Percentiles rank a stretch among this genome's conserved stretches.
Evolutionary conservation across 2,888 invertebrate species (phyloP).

Genomic region (Sphaerophoria taeniata): DNA sequence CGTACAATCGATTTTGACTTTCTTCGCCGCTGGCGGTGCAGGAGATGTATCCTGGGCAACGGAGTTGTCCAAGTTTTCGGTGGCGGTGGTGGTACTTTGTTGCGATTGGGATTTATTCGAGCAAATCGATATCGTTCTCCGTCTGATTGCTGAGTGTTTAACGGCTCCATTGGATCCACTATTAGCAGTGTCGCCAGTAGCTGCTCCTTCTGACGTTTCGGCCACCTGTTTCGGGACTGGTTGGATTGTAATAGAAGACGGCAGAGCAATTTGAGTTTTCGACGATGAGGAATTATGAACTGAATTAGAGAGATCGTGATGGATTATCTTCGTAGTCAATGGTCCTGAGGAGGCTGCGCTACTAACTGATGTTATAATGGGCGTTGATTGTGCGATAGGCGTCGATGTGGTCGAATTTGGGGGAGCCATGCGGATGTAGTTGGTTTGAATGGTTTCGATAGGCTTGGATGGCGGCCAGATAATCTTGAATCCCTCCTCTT

Average conservation of each 20-base stretch:
- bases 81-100: slow-evolving; percentile 13
- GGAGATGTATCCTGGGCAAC: slow-evolving; percentile 76
- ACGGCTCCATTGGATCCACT: background rate
- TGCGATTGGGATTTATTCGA: slow-evolving; percentile 64
- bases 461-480: slow-evolving; percentile 65
- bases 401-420: slow-evolving; percentile 50
- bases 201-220: slow-evolving; percentile 10
- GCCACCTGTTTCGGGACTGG: slow-evolving; percentile 55
- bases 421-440: slow-evolving; percentile 72
- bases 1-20: slow-evolving; percentile 79
- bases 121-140: slow-evolving; percentile 60
- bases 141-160: slow-evolving; percentile 41
- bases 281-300: slow-evolving; percentile 40
- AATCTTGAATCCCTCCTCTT: slow-evolving; percentile 59
- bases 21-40: slow-evolving; percentile 74
- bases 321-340: slow-evolving; percentile 67
- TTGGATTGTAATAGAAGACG: slow-evolving; percentile 67
- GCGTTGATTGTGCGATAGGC: slow-evolving; percentile 33
- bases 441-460: slow-evolving; percentile 53
- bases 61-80: slow-evolving; percentile 27
- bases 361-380: slow-evolving; percentile 25
- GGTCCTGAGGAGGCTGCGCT: slow-evolving; percentile 29
- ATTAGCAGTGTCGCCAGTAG: background rate
- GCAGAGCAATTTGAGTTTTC: slow-evolving; percentile 56
- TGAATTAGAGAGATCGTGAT: slow-evolving; percentile 69